Evolutionary conservation across 2,113 vertebrate genomes (phyloP).

Genomic region (Arenaria interpres): DNA sequence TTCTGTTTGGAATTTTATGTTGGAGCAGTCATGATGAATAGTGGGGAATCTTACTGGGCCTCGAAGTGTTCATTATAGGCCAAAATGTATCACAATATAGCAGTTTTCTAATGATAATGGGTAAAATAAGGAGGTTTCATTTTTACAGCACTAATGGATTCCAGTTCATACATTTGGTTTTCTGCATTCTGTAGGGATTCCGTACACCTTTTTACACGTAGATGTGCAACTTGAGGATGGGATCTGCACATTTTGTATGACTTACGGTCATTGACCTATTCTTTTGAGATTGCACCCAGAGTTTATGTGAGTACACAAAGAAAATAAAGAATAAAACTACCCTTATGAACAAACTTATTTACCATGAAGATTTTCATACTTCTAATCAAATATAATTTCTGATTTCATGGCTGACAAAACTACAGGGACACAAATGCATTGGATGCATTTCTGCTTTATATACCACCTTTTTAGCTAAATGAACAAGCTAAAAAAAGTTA

Average conservation of each 20-base stretch:
- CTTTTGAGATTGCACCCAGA: background rate
- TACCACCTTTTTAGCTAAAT: conserved; percentile 35
- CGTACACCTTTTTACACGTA: background rate
- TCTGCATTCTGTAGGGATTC: background rate
- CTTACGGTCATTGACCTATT: background rate
- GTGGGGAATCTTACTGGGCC: background rate
- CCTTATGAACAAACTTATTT: background rate
- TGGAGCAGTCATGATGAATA: background rate
- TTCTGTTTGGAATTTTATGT: background rate
- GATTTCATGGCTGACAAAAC: conserved; percentile 44
- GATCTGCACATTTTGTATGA: background rate
- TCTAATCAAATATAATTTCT: conserved; percentile 14
- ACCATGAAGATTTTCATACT: conserved; percentile 33
- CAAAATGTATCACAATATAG: background rate
- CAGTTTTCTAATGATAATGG: background rate
- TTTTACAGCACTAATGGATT: background rate
- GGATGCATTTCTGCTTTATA: conserved; percentile 37
- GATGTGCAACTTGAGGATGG: background rate
- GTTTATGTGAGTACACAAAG: background rate
- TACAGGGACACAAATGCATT: background rate
- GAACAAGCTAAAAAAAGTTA: background rate
- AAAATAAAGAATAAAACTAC: background rate
- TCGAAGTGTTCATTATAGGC: background rate
- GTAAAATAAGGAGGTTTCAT: background rate
- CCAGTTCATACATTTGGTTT: background rate